Evolutionary conservation across 2,888 invertebrate genomes (phyloP).

Genomic region (Andrena minutula): DNA sequence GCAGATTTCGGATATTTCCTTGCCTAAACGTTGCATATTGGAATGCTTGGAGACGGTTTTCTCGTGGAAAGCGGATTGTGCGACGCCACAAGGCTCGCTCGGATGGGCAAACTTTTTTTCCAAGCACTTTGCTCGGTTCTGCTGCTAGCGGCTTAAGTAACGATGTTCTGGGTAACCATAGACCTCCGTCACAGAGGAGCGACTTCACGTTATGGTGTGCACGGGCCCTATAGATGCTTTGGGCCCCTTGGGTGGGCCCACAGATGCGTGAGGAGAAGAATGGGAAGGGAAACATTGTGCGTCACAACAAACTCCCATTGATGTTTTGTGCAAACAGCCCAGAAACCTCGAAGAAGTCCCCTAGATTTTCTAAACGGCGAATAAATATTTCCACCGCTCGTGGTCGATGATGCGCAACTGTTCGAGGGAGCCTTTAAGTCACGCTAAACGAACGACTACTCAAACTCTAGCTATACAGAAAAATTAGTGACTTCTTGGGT

Average conservation of each 20-base stretch:
- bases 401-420: slow-evolving; percentile 7
- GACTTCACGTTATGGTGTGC: slow-evolving; percentile 47
- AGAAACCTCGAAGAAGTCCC: slow-evolving; percentile 34
- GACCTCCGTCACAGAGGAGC: slow-evolving; percentile 49
- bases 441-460: slow-evolving; percentile 11
- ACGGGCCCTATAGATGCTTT: slow-evolving; percentile 15
- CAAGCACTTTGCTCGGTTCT: slow-evolving; percentile 46
- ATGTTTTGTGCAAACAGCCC: slow-evolving; percentile 45
- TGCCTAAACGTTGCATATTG: background rate
- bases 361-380: slow-evolving; percentile 47
- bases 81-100: slow-evolving; percentile 15
- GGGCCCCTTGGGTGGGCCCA: slow-evolving; percentile 70
- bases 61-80: slow-evolving; percentile 29
- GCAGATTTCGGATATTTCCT: background rate
- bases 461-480: background rate
- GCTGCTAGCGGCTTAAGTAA: slow-evolving; percentile 62
- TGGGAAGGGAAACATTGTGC: slow-evolving; percentile 59
- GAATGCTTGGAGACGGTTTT: background rate
- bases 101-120: slow-evolving; percentile 14
- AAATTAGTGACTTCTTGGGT: background rate
- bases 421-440: slow-evolving; percentile 3
- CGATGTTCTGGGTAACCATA: slow-evolving; percentile 61
- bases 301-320: slow-evolving; percentile 53
- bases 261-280: slow-evolving; percentile 70
- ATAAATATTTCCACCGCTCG: slow-evolving; percentile 60